Evolutionary conservation across 2,888 invertebrate species (phyloP), one percentile per base, ranked within the genome.

Genomic region (Axea sp.): DNA sequence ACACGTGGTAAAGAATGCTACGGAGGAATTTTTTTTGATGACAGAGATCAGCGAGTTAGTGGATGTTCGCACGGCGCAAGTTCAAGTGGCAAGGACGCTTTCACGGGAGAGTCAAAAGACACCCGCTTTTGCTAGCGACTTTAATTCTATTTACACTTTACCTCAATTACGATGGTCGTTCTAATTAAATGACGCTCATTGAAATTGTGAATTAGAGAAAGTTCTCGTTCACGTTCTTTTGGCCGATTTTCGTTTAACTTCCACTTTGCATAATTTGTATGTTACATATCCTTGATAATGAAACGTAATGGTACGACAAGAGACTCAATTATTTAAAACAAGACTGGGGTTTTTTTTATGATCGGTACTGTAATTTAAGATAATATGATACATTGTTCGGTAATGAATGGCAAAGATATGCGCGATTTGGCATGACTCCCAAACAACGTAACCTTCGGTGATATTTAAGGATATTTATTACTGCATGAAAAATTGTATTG

Each of bases 61-160:
- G 73, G 60, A 45, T 43, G 55, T 33, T 45, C 35, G 26, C 19
- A 39, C 39, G 35, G 47, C 41, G 62, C 83, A 86, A 85, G 86
- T 85, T 86, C 85, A 86, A 82, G 80, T 78, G 79, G 77, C 86
- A 85, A 86, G 86, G 85, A 82, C 85, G 80, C 84, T 84, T 84
- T 85, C 84, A 81, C 82, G 74, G 55, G 76, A 45, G 74, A 59
- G 64, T 33, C 62, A 28, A n/a, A n/a, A 60, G 64, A 53, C 49
- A 30, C 14, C 35, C 47, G 31, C 45, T 45, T 55, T 64, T 55
- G 41, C 30, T 22, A 41, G 19, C 30, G 33, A 19, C 26, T 47
- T 57, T 39, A 62, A 71, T 55, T 62, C 39, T 22, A 37, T 62
- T 71, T 47, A 62, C 62, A 62, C 62, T 30, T 39, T 30, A 17